These are phyloP conservation scores for Squalus acanthias DNA, from an alignment of 2,797 vertebrate genomes.

Conservation along the genomic window DNA sequence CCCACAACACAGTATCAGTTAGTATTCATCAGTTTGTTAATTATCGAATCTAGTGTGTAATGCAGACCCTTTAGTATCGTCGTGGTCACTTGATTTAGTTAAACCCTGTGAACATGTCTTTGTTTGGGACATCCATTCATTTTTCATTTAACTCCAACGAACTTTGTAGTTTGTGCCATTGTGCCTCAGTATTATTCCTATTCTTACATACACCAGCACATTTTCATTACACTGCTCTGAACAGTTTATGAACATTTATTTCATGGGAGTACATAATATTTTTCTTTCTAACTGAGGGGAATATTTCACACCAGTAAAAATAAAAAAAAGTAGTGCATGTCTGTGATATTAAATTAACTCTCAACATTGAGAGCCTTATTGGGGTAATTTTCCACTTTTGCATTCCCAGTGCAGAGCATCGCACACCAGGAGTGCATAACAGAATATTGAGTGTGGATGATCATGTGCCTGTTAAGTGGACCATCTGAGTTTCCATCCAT, in stretches of 20 bases:
- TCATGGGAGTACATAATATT: not conserved
- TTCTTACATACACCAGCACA: not conserved
- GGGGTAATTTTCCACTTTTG: not conserved
- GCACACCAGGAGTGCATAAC: not conserved
- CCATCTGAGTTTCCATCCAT: not conserved
- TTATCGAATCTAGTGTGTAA: not conserved
- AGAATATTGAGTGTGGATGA: not conserved
- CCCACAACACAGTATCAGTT: not conserved
- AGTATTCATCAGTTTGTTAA: not conserved
- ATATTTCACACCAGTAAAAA: not conserved
- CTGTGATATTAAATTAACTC: not conserved
- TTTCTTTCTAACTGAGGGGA: not conserved
- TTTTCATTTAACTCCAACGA: not conserved
- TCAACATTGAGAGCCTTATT: not conserved
- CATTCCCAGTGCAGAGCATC: not conserved
- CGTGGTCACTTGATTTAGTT: too few relatives aligned
- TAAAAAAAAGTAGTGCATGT: too few relatives aligned
- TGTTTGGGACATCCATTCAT: not conserved
- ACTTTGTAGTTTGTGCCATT: not conserved
- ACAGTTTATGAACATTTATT: not conserved
- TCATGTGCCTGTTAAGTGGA: not conserved
- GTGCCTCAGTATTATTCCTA: not conserved
- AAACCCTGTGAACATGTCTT: not conserved
- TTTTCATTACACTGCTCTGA: not conserved
- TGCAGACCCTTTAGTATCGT: not conserved